phyloP scores from a whole-genome alignment of 2,888 invertebrate genomes.

The Agrenia bidenticulata region DNA sequence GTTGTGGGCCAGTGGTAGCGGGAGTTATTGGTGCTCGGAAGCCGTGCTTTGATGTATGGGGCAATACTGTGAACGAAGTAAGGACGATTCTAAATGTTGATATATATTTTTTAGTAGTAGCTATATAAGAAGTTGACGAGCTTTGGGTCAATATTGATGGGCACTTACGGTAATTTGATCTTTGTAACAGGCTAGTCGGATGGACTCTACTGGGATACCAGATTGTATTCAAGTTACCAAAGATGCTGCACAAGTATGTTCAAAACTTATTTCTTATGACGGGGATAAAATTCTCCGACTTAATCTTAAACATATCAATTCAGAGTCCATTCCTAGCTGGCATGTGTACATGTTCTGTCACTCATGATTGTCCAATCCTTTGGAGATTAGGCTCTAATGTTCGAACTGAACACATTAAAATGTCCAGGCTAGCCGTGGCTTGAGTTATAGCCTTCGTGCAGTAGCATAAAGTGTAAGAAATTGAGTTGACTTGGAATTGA shows the following conservation, averaged over 20 bases:
- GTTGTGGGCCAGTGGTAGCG: slow-evolving; percentile 88
- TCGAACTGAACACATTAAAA: too few species aligned
- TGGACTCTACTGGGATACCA: slow-evolving; percentile 90
- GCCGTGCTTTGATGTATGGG: slow-evolving; percentile 97
- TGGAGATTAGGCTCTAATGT: too few species aligned
- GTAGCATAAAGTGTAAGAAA: too few species aligned
- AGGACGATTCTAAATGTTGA: not conserved
- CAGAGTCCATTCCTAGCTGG: too few species aligned
- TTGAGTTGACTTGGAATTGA: not conserved
- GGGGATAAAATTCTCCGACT: too few species aligned
- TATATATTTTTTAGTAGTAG: not conserved
- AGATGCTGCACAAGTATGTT: slow-evolving; percentile 65
- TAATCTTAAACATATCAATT: too few species aligned
- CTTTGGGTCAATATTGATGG: not conserved
- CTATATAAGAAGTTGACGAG: not conserved
- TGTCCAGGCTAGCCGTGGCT: too few species aligned
- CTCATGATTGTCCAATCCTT: too few species aligned
- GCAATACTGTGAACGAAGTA: slow-evolving; percentile 94
- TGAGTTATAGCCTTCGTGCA: too few species aligned
- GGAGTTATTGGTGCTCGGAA: slow-evolving; percentile 95
- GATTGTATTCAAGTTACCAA: slow-evolving; percentile 87
- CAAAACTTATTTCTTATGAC: too few species aligned
- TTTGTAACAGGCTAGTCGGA: slow-evolving; percentile 60
- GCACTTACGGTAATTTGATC: too few species aligned
- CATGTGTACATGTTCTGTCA: too few species aligned